Base-by-base conservation (phyloP, 2,113 vertebrate species). In the Gambusia holbrooki region DNA sequence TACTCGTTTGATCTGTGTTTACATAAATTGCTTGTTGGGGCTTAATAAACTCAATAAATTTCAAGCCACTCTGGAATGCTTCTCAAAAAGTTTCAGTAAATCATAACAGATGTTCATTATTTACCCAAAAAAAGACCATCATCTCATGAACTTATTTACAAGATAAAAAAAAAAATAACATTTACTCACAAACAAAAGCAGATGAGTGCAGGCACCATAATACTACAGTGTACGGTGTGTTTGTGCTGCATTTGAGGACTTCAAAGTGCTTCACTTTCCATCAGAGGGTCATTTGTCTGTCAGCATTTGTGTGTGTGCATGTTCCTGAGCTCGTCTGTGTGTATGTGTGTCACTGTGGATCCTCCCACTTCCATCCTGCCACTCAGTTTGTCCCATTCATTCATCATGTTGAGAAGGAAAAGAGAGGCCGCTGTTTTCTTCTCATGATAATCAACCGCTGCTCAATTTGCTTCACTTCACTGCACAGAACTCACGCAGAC, bases 381-480 rank as follows among this genome's bases (percentile, higher is more conserved):
- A 87, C 88, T 89, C 78, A 76, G 82, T 66, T 78, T 82, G 84
- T 92, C 88, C 90, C 92, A 93, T 93, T 93, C 92, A 93, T 93
- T 93, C 90, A 92, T 93, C 92, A 93, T 93, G 88, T 83, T 86
- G 89, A 87, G 87, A 78, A 77, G 79, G 84, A 88, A 85, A 77
- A 25, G 76, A 71, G 86, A 78, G 83, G 83, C 91, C 90, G 86
- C 87, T 79, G 83, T 87, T 89, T 88, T 86, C 84, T 83, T 89
- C 84, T 89, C 92, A 91, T 93, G 93, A 93, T 93, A 92, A 94
- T 69, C 88, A 91, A 82, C 80, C 83, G 42, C 78, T 88, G 86
- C 78, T 92, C 89, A 92, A 91, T 93, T 93, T 93, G 90, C 92
- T 94, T 94, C 92, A 88, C 91, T 91, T 89, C 82, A 87, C 87